Percentiles rank a stretch among this genome's conserved stretches.
Evolutionary conservation across 2,113 vertebrate species (phyloP).

Genomic region (Peromyscus californicus): DNA sequence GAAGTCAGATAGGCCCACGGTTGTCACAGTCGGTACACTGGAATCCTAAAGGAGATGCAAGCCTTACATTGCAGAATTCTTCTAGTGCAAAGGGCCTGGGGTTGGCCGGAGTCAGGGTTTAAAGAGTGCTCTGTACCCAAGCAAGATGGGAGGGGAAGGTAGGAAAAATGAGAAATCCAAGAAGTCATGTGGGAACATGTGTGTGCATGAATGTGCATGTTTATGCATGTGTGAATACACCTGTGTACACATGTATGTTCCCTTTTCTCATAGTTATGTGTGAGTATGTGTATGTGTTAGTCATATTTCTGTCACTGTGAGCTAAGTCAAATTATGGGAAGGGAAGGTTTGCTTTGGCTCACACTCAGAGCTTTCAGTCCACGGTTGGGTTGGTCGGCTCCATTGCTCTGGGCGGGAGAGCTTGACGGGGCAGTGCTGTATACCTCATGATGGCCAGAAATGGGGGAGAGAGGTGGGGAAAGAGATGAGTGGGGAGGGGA

Average conservation of each 20-base stretch:
- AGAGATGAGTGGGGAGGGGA: too few relatives aligned
- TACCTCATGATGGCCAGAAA: neutral
- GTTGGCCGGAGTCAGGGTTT: neutral
- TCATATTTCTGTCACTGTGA: neutral
- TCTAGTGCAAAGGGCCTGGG: neutral
- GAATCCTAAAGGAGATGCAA: too few relatives aligned
- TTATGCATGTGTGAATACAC: neutral
- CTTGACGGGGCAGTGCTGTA: neutral
- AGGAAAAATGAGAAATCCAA: neutral
- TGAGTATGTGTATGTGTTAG: neutral
- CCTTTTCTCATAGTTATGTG: neutral
- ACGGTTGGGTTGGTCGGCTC: too few relatives aligned
- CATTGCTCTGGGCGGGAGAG: neutral
- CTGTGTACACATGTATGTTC: neutral
- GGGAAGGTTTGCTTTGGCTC: neutral
- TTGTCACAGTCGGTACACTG: neutral
- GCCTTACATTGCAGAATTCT: neutral
- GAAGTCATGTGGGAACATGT: neutral
- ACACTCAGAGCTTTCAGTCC: neutral
- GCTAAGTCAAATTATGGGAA: neutral
- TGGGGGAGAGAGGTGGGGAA: neutral
- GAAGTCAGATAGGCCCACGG: neutral
- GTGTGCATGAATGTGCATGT: neutral
- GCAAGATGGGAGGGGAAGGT: neutral
- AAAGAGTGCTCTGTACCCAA: fast-evolving